A percentile compares a stretch with the other conserved stretches of the same genome.
These are phyloP conservation scores for Orius insidiosus DNA, from an alignment of 1,140 invertebrate species.

Conservation along the genomic window DNA sequence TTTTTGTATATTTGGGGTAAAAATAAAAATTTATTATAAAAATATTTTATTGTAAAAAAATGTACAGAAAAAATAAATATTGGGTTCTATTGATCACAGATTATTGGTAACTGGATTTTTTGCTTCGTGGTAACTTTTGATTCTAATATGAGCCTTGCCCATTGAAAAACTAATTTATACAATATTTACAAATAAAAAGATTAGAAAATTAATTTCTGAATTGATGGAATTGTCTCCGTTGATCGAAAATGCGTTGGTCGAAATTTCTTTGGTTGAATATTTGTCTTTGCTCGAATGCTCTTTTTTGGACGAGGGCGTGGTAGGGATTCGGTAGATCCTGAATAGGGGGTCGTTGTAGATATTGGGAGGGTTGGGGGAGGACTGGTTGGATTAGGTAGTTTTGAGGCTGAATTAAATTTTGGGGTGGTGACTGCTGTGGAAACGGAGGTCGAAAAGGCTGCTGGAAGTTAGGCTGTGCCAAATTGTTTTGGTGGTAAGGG, in stretches of 20 bases:
- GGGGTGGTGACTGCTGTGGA: too few species aligned
- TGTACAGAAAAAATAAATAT: too few species aligned
- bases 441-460: background rate
- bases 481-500: too few species aligned
- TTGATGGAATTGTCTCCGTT: too few species aligned
- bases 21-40: too few species aligned
- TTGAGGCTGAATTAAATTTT: background rate
- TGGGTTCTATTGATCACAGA: too few species aligned
- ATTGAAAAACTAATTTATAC: background rate
- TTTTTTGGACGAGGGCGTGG: background rate
- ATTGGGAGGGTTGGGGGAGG: conserved; percentile 1
- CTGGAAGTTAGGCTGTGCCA: background rate
- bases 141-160: background rate
- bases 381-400: background rate
- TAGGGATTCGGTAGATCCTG: background rate
- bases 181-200: background rate
- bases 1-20: too few species aligned
- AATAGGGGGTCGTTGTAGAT: background rate
- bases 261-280: conserved; percentile 7
- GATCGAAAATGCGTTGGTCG: too few species aligned
- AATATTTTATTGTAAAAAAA: too few species aligned
- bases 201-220: background rate
- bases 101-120: too few species aligned
- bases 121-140: too few species aligned
- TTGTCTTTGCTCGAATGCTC: conserved; percentile 13